Evolutionary conservation across 1,140 invertebrate species (phyloP).

Genomic region (Cyclargus thomasi): DNA sequence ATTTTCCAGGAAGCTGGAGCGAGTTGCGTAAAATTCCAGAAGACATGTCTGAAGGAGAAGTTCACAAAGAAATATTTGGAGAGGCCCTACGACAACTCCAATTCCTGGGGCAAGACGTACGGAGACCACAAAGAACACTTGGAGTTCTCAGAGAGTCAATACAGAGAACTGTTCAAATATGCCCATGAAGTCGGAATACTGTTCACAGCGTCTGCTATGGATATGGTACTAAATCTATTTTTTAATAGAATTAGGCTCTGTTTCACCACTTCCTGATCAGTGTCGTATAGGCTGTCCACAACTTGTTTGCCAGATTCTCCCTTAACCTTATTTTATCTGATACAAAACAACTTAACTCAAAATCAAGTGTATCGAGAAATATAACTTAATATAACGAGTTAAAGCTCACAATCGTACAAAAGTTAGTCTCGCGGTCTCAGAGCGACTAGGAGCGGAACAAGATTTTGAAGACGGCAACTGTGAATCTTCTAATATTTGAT

Average conservation of each 20-base stretch:
- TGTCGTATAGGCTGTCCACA: too few relatives aligned
- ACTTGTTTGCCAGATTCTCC: not conserved
- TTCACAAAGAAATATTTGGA: constrained; percentile 81
- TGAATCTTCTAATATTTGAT: too few relatives aligned
- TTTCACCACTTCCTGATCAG: too few relatives aligned
- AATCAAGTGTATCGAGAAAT: too few relatives aligned
- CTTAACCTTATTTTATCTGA: too few relatives aligned
- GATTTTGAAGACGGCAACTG: too few relatives aligned
- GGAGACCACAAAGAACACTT: constrained; percentile 84
- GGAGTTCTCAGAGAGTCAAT: constrained; percentile 82
- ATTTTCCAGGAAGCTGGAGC: constrained; percentile 79
- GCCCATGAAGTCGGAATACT: constrained; percentile 78
- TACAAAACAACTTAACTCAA: too few relatives aligned
- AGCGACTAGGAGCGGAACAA: too few relatives aligned
- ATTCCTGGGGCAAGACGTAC: constrained; percentile 87
- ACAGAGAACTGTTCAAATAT: constrained; percentile 79
- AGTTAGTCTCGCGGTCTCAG: too few relatives aligned
- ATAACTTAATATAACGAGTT: too few relatives aligned
- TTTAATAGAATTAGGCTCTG: not conserved
- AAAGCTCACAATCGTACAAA: too few relatives aligned
- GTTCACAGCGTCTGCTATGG: constrained; percentile 88
- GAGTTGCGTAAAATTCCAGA: constrained; percentile 91
- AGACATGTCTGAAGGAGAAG: constrained; percentile 81
- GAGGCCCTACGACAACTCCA: constrained; percentile 76
- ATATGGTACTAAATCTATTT: constrained; percentile 78